phyloP scores from a whole-genome alignment of 2,797 vertebrate species.

The Rhinogobio ventralis region DNA sequence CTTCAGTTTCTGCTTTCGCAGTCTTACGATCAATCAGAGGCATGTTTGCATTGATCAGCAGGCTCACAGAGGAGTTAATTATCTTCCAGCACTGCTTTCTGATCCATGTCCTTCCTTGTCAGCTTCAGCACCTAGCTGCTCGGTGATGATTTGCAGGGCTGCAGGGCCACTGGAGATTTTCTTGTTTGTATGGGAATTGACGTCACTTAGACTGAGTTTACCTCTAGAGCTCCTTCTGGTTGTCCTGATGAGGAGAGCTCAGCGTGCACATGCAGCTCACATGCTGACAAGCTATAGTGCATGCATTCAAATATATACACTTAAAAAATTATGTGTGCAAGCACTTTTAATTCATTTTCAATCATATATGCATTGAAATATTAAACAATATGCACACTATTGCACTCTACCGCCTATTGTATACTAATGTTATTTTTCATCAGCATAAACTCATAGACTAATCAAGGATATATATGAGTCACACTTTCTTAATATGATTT shows the following conservation, averaged over 20 bases:
- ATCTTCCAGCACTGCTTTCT: slow-evolving; percentile 2
- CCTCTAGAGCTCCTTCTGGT: slow-evolving; percentile 25
- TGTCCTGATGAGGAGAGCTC: slow-evolving; percentile 11
- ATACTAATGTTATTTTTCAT: background rate
- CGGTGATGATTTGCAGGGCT: slow-evolving; percentile 11
- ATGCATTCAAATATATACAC: background rate
- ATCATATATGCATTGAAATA: background rate
- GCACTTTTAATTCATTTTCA: background rate
- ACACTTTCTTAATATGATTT: background rate
- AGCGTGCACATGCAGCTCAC: background rate
- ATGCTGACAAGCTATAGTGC: background rate
- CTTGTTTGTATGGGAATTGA: slow-evolving; percentile 34
- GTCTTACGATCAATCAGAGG: background rate
- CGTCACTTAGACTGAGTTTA: slow-evolving; percentile 49
- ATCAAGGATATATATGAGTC: background rate
- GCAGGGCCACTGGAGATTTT: slow-evolving; percentile 20
- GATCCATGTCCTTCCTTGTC: slow-evolving; percentile 27
- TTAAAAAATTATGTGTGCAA: background rate
- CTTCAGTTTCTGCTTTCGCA: background rate
- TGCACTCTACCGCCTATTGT: background rate
- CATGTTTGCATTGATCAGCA: slow-evolving; percentile 25
- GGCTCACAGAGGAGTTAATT: slow-evolving; percentile 22
- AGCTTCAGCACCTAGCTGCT: slow-evolving; percentile 5
- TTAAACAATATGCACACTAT: background rate
- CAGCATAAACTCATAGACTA: background rate